Evolutionary conservation across 2,888 invertebrate genomes (phyloP), one percentile per base, ranked within the genome.

Genomic region (Timandra comae): DNA sequence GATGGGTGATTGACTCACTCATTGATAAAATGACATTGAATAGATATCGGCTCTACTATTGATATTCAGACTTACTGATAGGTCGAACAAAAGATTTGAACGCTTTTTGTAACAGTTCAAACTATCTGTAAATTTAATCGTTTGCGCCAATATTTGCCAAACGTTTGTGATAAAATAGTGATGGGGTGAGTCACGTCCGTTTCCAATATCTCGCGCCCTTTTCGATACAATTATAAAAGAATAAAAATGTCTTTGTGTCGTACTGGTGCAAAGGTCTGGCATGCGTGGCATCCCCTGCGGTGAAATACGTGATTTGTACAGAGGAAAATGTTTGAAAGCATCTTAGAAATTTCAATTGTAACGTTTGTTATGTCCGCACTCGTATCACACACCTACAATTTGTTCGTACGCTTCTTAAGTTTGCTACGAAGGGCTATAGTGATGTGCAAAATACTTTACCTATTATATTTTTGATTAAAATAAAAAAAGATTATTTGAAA

Each of bases 301-400:
- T 56, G 74, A 56, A 63, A 64, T 75, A 81, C 78, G 80, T 82
- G 78, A 72, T 49, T 70, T 52, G 58, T 56, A 62, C 71, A 67
- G 64, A 75, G 74, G 76, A 78, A 74, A 82, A 80, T 79, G 74
- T 75, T 58, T 56, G 63, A 62, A 69, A 69, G 80, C 68, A 81
- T 84, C 74, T 80, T 68, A 69, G 68, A 77, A 80, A 82, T 84
- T 80, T 80, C 79, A 79, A 78, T 82, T 78, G 81, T 80, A 74
- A 66, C 72, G 67, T 78, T 75, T 72, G 72, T 73, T 70, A 65
- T 57, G 57, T 68, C 66, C 61, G 63, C 62, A 61, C 66, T 63
- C 61, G 49, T 58, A 29, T 23, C 37, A 41, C 63, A 66, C 69
- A 64, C 65, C 64, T 69, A 63, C 73, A 79, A 81, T 80, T 80